Base-by-base conservation (phyloP, 2,113 vertebrate species). In the Panthera tigris region DNA sequence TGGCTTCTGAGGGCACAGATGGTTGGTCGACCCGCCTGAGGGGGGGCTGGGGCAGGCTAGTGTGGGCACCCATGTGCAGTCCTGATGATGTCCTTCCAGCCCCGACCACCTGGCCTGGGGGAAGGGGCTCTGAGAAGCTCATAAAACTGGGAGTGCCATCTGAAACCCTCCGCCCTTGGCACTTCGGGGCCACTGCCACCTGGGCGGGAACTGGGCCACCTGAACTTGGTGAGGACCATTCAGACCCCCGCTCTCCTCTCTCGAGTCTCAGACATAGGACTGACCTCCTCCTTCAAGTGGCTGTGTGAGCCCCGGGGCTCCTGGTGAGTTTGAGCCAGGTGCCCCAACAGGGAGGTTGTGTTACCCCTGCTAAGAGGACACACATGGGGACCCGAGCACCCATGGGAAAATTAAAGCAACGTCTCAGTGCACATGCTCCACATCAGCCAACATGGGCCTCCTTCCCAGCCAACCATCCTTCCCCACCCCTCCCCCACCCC, bases 371-470 rank as follows among this genome's bases (percentile, higher is more conserved):
- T 66, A 33, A 74, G 74, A 87, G 4, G 63, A 29, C 52, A 48
- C 52, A 48, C 12, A 2, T 5, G n/a, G 57, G 52, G 19, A 19
- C 39, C n/a, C 11, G 39, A 81, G 81, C 36, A 57, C 7, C 27
- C 63, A 39, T 0, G 12, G 50, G 33, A 39, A 83, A 69, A 52
- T 7, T 57, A 29, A 68, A 76, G 57, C 11, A 7, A 3, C 55
- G 50, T 65, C 23, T 79, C 15, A 1, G 76, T 12, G 82, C 23
- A 25, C 7, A 18, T 6, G 27, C 29, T 63, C 31, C 33, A 25
- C 31, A 14, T 8, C 12, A 0, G 1, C 31, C 41, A 55, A 41
- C 19, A 4, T 2, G 19, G 31, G 15, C 15, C 65, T 23, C 19
- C 39, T 10, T 14, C 81, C 61, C 0, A 1, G 48, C n/a, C 0